Evolutionary conservation across 2,888 invertebrate genomes (phyloP).

Genomic region (Sphaerophoria rueppellii): DNA sequence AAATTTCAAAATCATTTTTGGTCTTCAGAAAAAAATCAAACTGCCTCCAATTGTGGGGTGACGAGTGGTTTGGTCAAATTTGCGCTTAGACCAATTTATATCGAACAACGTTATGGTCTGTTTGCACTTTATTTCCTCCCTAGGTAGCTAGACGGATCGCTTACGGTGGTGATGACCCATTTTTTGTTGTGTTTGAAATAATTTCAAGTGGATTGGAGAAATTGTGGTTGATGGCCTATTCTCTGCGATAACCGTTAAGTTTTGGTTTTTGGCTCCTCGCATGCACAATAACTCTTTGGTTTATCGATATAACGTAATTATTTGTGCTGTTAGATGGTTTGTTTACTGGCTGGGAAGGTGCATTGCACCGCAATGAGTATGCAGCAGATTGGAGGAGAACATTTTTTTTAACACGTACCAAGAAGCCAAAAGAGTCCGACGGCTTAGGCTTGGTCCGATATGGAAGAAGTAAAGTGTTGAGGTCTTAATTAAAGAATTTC

Average conservation of each 20-base stretch:
- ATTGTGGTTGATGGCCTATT: conserved; percentile 54
- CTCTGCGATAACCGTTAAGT: conserved; percentile 54
- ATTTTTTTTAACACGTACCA: not conserved
- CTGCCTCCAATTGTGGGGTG: conserved; percentile 58
- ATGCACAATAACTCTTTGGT: conserved; percentile 59
- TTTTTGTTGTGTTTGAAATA: conserved; percentile 25
- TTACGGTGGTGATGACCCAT: conserved; percentile 69
- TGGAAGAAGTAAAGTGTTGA: conserved; percentile 17
- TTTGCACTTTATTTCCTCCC: conserved; percentile 46
- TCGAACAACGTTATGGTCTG: conserved; percentile 66
- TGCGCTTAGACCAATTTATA: conserved; percentile 56
- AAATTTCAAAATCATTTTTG: conserved; percentile 21
- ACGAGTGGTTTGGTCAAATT: conserved; percentile 65
- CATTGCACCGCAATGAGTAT: conserved; percentile 38
- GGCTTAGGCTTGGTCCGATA: conserved; percentile 1
- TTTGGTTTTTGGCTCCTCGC: conserved; percentile 57
- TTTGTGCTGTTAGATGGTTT: conserved; percentile 33
- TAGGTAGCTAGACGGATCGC: conserved; percentile 28
- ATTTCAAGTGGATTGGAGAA: conserved; percentile 56
- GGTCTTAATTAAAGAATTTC: conserved; percentile 59
- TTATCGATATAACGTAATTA: conserved; percentile 29
- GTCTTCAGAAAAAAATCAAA: conserved; percentile 4
- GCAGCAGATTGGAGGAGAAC: not conserved
- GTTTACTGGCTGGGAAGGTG: conserved; percentile 34
- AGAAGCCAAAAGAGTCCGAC: not conserved